Evolutionary conservation across 1,140 invertebrate genomes (phyloP), one percentile per base, ranked within the genome.

Genomic region (Zaprionus kolodkinae): DNA sequence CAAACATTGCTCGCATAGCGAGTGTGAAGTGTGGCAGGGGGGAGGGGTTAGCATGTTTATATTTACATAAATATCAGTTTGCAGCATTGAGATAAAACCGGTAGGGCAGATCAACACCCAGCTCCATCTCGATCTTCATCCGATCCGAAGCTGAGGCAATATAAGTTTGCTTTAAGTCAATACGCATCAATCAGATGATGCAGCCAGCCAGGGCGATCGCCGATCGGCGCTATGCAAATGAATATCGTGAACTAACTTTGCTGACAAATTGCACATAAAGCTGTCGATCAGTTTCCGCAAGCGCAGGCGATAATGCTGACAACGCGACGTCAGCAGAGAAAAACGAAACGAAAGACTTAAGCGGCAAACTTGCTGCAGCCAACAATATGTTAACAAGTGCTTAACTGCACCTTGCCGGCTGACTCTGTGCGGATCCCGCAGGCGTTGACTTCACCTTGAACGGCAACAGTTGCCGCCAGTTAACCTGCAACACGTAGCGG

Each of bases 181-280:
- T 52, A 71, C 15, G 60, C 85, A 89, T 81, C 81, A 90, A 88
- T 88, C 84, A 88, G 33, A 52, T 36, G 50, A 55, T 71, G 71
- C 75, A 62, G 21, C 1, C 21, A 21, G 21, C 1, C 21, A 21
- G 21, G 27, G 1, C 27, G 27, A 30, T 30, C 27, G 27, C 4
- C 27, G n/a, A 60, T 52, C 63, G 83, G 79, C 84, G 78, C 86
- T 88, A 88, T 89, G 85, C 81, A 89, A 89, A 89, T 86, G 45
- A 50, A 21, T 72, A 21, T 89, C 66, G 86, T 81, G 86, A 79
- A 90, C 85, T 89, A 85, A 66, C 86, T 81, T 81, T 80, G 67
- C 81, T 88, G 88, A 91, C 87, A 91, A 91, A 91, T 91, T 91
- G 88, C 88, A 75, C 81, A 91, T 87, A 91, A 91, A 91, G 81